phyloP scores from a whole-genome alignment of 1,140 invertebrate species.

The Rhyacophila brunnea region DNA sequence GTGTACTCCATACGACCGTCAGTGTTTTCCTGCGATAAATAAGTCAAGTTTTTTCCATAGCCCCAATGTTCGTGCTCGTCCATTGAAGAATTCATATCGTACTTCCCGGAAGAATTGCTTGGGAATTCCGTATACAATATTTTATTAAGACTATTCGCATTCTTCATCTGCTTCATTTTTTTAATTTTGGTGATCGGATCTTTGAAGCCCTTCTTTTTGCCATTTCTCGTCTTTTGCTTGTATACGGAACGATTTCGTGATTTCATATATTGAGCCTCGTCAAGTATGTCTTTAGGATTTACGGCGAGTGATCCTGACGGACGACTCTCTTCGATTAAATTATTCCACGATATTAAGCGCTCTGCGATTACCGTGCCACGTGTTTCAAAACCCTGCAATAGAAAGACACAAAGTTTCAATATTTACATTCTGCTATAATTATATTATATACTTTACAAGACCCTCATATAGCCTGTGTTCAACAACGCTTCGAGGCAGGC shows the following conservation, averaged over 20 bases:
- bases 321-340: slow-evolving; percentile 73
- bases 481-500: too few species aligned
- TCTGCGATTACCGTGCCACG: slow-evolving; percentile 77
- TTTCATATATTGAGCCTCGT: slow-evolving; percentile 52
- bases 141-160: slow-evolving; percentile 34
- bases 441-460: too few species aligned
- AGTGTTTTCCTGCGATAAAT: slow-evolving; percentile 49
- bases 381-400: slow-evolving; percentile 80
- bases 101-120: slow-evolving; percentile 41
- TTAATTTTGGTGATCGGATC: slow-evolving; percentile 39
- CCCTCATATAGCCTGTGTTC: too few species aligned
- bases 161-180: slow-evolving; percentile 47
- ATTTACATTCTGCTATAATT: neutral
- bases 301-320: slow-evolving; percentile 66
- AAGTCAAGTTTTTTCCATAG: slow-evolving; percentile 51
- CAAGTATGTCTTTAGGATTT: slow-evolving; percentile 68
- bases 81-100: slow-evolving; percentile 39
- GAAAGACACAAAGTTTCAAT: slow-evolving; percentile 2
- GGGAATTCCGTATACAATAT: slow-evolving; percentile 37
- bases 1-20: slow-evolving; percentile 50
- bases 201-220: slow-evolving; percentile 44
- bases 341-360: slow-evolving; percentile 78
- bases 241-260: slow-evolving; percentile 45
- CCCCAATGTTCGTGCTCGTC: slow-evolving; percentile 50
- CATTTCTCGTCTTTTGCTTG: slow-evolving; percentile 46